phyloP scores from a whole-genome alignment of 2,888 invertebrate species.

The Helicoverpa assulta region DNA sequence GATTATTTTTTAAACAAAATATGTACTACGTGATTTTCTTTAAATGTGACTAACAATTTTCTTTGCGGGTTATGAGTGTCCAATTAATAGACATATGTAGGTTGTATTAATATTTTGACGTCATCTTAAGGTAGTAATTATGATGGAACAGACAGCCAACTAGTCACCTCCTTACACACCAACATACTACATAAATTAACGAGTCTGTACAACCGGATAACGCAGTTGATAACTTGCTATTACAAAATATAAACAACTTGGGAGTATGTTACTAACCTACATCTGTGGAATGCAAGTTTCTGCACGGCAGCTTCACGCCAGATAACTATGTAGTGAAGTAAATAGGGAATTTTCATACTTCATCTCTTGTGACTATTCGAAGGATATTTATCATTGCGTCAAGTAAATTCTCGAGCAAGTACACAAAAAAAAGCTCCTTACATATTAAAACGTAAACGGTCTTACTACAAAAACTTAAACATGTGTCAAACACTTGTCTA shows the following conservation, averaged over 20 bases:
- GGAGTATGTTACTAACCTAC: conserved; percentile 53
- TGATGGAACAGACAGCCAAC: conserved; percentile 21
- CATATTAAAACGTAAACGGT: no score
- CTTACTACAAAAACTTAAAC: no score
- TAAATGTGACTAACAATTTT: background rate
- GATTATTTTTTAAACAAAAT: background rate
- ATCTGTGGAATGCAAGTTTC: conserved; percentile 49
- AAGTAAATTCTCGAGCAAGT: no score
- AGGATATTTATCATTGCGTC: background rate
- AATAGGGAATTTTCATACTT: no score
- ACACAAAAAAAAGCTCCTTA: no score
- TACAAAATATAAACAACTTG: conserved; percentile 56
- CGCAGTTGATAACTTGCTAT: conserved; percentile 54
- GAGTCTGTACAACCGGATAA: conserved; percentile 58
- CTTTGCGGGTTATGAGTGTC: conserved; percentile 25
- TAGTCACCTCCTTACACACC: conserved; percentile 48
- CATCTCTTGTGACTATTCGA: background rate
- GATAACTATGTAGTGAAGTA: no score
- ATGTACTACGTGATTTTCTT: no score
- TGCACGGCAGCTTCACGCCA: conserved; percentile 6
- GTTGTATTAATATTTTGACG: conserved; percentile 14
- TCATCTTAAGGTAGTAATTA: conserved; percentile 39
- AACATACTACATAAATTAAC: conserved; percentile 51
- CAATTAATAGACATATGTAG: conserved; percentile 11
- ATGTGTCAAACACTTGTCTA: no score